These are phyloP conservation scores for Vulpes lagopus DNA, from an alignment of 2,113 vertebrate species.

Conservation along the genomic window DNA sequence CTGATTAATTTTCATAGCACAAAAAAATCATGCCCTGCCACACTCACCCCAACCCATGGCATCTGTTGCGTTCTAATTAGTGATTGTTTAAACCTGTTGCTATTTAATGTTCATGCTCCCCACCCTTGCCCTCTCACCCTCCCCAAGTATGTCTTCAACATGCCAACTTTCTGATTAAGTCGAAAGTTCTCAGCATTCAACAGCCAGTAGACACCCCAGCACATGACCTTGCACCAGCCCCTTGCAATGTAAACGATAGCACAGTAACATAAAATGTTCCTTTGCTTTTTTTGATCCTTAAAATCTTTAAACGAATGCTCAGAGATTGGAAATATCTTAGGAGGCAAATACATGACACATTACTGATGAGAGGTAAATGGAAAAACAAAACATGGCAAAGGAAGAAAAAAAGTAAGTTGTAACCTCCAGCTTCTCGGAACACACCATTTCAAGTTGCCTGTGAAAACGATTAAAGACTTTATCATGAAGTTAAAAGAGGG, in stretches of 20 bases:
- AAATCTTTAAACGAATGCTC: neutral
- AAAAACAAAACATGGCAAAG: conserved; percentile 13
- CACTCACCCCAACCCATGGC: accelerated
- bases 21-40: no score
- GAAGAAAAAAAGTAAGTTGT: neutral
- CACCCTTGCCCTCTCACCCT: neutral
- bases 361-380: neutral
- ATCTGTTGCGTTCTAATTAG: no score
- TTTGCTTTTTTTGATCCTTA: conserved; percentile 15
- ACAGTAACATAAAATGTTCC: neutral
- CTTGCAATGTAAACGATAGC: neutral
- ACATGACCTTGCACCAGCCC: accelerated
- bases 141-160: neutral
- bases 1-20: neutral
- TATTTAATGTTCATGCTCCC: neutral
- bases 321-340: conserved; percentile 34
- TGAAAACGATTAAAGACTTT: neutral
- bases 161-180: neutral
- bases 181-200: neutral
- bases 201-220: no score
- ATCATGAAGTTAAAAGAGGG: conserved; percentile 17
- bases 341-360: neutral
- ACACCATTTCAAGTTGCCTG: conserved; percentile 4
- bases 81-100: neutral
- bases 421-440: conserved; percentile 13